Base-by-base conservation (phyloP, 2,888 invertebrate genomes). In the Halictus ligatus region DNA sequence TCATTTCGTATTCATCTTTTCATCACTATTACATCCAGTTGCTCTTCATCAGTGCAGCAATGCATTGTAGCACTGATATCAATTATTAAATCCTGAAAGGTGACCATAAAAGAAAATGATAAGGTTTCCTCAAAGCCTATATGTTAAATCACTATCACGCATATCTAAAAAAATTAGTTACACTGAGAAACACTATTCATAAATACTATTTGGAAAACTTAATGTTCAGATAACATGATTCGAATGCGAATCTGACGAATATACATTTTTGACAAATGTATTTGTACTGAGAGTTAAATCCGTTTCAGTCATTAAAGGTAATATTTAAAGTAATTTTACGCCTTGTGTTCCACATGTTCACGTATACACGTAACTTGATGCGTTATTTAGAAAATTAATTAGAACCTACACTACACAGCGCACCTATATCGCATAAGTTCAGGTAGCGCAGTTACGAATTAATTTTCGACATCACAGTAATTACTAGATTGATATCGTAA, bases 401-500 rank as follows among this genome's bases (percentile, higher is more conserved):
- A 64, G 64, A 64, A 64, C 64, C 29, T 64, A 29, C 58, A 3
- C 4, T 10, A 12, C 12, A 58, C 4, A n/a, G 58, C 4, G 12
- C n/a, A 12, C n/a, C 4, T 58, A 12, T 58, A n/a, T 58, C 12
- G n/a, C 8, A 58, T 64, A 29, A 64, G 15, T 64, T 29, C n/a
- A 58, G 12, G 58, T 29, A 64, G 64, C 29, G 29, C 64, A 29
- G 25, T 64, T 64, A 29, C 64, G 29, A 64, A 64, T 64, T 64
- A 64, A 64, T 29, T 29, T 64, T 64, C 29, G 64, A 29, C 64
- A 13, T 29, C 25, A 64, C 29, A 25, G 29, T 64, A 64, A 64
- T 64, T 64, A 64, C 13, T 8, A 67, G 76, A 67, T 29, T 29
- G 21, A 48, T 67, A 64, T 67, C 76, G 48, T 67, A 67, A 67